phyloP scores from a whole-genome alignment of 2,113 vertebrate species.

The Phalacrocorax brasilianus region DNA sequence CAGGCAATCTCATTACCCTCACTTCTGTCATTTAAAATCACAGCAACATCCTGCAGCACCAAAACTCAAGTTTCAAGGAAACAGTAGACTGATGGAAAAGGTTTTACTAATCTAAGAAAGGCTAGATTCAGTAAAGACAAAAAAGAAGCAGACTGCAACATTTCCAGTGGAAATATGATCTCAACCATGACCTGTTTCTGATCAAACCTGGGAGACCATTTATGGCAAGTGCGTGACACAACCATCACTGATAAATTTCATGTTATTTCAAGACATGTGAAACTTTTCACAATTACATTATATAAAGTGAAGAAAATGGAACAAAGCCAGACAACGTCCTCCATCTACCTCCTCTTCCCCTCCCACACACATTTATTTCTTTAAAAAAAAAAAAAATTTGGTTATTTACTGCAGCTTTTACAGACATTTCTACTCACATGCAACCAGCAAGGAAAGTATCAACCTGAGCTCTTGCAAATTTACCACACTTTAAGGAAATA shows the following conservation, averaged over 20 bases:
- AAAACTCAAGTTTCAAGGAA: not conserved
- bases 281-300: not conserved
- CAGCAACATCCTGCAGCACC: not conserved
- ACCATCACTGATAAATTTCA: not conserved
- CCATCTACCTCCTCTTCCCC: not conserved
- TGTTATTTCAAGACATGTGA: not conserved
- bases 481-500: not conserved
- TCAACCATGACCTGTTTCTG: not conserved
- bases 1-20: not conserved
- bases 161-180: not conserved
- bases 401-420: not conserved
- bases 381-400: not conserved
- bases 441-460: not conserved
- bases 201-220: not conserved
- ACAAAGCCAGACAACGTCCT: not conserved
- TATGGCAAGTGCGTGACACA: not conserved
- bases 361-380: not conserved
- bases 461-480: not conserved
- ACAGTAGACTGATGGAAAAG: not conserved
- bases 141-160: not conserved
- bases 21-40: not conserved
- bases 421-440: not conserved
- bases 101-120: not conserved
- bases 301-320: not conserved
- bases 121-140: not conserved